A percentile compares a stretch with the other conserved stretches of the same genome.
These are phyloP conservation scores for Tachycineta bicolor DNA, from an alignment of 2,113 vertebrate genomes.

Conservation along the genomic window DNA sequence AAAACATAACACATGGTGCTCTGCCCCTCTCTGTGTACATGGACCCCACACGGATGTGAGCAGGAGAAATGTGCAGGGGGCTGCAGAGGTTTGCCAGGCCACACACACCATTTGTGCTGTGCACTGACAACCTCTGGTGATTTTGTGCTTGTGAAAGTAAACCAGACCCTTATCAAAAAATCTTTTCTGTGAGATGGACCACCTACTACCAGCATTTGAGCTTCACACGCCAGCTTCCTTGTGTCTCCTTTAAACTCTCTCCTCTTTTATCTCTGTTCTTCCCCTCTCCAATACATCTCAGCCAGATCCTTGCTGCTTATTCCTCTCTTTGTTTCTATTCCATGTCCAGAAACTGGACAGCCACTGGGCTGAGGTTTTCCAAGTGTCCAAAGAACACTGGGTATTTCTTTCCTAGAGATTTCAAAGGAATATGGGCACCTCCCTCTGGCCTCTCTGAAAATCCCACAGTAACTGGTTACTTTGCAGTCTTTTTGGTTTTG, in stretches of 20 bases:
- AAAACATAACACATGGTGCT: not conserved
- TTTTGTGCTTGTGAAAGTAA: not conserved
- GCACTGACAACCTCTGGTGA: not conserved
- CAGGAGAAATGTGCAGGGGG: rapidly evolving
- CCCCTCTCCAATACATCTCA: not conserved
- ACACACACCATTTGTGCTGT: not conserved
- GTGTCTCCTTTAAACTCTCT: not conserved
- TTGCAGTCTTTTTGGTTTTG: not conserved
- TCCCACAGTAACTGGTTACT: not conserved
- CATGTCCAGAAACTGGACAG: not conserved
- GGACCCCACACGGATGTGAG: not conserved
- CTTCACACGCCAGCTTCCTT: not conserved
- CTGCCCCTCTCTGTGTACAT: not conserved
- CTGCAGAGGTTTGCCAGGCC: not conserved
- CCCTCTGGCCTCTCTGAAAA: not conserved
- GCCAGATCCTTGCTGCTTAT: not conserved
- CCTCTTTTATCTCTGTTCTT: not conserved
- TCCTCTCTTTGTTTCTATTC: not conserved
- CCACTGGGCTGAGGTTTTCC: not conserved
- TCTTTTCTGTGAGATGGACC: not conserved
- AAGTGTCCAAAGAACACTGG: not conserved
- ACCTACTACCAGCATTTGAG: not conserved
- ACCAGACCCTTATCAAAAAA: not conserved
- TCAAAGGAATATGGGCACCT: not conserved
- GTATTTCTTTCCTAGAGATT: not conserved